These are phyloP conservation scores for Triplophysa rosa DNA, from an alignment of 2,113 vertebrate genomes.

Conservation along the genomic window DNA sequence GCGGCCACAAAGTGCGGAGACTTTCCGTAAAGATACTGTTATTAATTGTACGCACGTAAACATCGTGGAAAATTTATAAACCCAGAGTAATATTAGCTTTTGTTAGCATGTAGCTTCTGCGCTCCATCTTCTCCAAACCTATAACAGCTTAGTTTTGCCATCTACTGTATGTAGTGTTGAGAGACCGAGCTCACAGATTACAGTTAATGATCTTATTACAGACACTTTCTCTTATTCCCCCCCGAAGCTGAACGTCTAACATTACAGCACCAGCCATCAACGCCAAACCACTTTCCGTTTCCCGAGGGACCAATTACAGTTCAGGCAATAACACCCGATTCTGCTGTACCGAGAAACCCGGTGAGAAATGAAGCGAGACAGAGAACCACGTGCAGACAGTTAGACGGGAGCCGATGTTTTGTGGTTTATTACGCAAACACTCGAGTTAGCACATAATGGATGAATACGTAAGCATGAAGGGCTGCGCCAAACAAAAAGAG, in stretches of 20 bases:
- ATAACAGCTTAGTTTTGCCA: slow-evolving; percentile 1
- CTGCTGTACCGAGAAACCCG: not conserved
- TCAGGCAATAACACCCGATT: slow-evolving; percentile 41
- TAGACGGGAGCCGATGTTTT: slow-evolving; percentile 36
- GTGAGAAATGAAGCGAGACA: not conserved
- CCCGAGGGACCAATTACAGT: slow-evolving; percentile 40
- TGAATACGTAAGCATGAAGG: slow-evolving; percentile 39
- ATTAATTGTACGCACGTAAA: not conserved
- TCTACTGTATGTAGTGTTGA: slow-evolving; percentile 14
- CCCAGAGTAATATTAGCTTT: not conserved
- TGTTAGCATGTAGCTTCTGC: not conserved
- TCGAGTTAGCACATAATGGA: slow-evolving; percentile 54
- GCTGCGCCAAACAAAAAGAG: slow-evolving; percentile 53
- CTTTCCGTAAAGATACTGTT: no score
- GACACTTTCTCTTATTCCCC: slow-evolving; percentile 47
- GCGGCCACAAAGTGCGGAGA: no score
- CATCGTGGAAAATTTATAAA: not conserved
- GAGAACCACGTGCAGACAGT: slow-evolving; percentile 17
- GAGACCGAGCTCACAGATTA: slow-evolving; percentile 42
- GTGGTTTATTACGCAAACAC: slow-evolving; percentile 53
- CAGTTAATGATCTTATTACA: slow-evolving; percentile 48
- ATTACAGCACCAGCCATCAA: slow-evolving; percentile 24
- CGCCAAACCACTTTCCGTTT: slow-evolving; percentile 32
- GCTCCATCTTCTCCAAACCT: not conserved
- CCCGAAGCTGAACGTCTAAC: slow-evolving; percentile 15